Conservation (phyloP, 1,140 invertebrate genomes). For the Spodoptera litura region DNA sequence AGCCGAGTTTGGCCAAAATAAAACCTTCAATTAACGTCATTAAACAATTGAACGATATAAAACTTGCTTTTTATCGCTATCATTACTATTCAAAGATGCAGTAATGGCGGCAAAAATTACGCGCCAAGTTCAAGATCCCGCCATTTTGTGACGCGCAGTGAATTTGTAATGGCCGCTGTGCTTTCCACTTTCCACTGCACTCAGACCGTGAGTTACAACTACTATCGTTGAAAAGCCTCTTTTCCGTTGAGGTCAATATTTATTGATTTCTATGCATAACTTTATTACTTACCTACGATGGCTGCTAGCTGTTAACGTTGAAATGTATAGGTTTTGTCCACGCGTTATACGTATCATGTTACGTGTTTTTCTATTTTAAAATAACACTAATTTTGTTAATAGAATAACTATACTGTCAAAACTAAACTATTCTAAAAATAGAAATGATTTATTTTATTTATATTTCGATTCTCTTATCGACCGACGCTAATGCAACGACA, state of each 20-base stretch:
- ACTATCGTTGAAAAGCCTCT: not conserved
- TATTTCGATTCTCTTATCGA: not conserved
- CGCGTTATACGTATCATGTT: not conserved
- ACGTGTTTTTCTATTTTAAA: not conserved
- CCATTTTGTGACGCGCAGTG: slow-evolving; percentile 22
- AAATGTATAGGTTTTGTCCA: not conserved
- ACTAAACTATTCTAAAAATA: slow-evolving; percentile 12
- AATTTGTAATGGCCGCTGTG: slow-evolving; percentile 18
- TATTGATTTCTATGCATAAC: not conserved
- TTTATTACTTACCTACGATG: not conserved
- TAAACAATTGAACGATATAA: not conserved
- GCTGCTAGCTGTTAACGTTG: too few species aligned
- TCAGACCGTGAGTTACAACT: not conserved
- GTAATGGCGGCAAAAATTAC: not conserved
- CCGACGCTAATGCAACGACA: not conserved
- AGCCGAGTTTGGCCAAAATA: not conserved
- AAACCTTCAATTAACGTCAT: too few species aligned
- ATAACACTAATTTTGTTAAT: too few species aligned
- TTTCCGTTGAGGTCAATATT: slow-evolving; percentile 7
- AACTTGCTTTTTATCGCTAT: not conserved
- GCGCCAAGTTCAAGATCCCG: slow-evolving; percentile 32
- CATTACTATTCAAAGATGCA: slow-evolving; percentile 30
- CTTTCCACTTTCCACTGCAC: slow-evolving; percentile 30
- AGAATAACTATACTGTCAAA: too few species aligned
- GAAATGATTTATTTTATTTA: not conserved